Base-by-base conservation (phyloP, 1,140 invertebrate genomes). In the Listronotus bonariensis region DNA sequence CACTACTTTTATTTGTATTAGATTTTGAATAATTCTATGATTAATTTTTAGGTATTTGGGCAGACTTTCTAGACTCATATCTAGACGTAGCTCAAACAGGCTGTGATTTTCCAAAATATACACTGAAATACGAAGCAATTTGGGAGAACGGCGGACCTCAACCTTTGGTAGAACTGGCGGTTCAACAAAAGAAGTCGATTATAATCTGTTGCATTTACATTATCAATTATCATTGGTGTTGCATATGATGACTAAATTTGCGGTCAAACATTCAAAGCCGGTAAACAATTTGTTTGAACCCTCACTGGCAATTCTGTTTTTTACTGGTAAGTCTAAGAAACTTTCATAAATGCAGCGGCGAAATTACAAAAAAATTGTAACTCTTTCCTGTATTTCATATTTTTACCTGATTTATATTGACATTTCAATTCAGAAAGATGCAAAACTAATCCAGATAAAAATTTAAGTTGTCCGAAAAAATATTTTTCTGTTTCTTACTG, bases 161-260 rank as follows among this genome's bases (percentile, higher is more conserved):
- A 56, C 85, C 89, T 10, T 80, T 96, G 40, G 87, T 89, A 5
- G 87, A 90, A 74, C 80, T 95, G 41, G 92, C 92, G 0, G 76
- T 93, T 51, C 85, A 88, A 49, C 91, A 92, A 74, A 87, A 64
- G 80, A 82, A 18, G 86, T 89, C 9, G 92, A 92, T 77, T 88
- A 87, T 64, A 86, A 91, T 68, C 81, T 94, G 57, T 76, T 96
- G 3, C 84, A 89, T 68, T 80, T 93, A 61, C 92, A 95, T 76
- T 87, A 88, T 66, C 89, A 93, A 78, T 79, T 96, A 9, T 85
- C 87, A 9, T 82, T 87, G 49, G 86, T 90, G 1, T 80, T 96
- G 43, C 86, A 91, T 64, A 90, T 93, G 75, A 86, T 95, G 61
- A 85, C 91, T 10, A 81, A 85, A 48, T 94, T 96, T 72, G 87